Evolutionary conservation across 2,113 vertebrate genomes (phyloP), one percentile per base, ranked within the genome.

Genomic region (Callospermophilus lateralis): DNA sequence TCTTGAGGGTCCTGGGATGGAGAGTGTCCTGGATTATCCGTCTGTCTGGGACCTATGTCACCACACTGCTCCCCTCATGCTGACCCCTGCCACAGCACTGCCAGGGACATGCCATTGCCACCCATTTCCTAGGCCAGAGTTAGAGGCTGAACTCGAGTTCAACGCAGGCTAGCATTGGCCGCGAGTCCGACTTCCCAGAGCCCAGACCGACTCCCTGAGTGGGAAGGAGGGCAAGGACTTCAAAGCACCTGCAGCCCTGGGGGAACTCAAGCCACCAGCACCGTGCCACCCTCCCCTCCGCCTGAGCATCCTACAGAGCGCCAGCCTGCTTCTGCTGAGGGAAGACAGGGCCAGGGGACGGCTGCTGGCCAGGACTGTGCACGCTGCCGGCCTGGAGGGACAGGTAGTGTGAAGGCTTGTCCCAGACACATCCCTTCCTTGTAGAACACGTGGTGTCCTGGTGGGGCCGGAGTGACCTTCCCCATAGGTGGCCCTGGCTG

Each of bases 71-170:
- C 78, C 78, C 45, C n/a, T 70, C 12, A n/a, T 7, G 7, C 84
- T 42, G 67, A 5, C 37, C 11, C 3, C 6, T 1, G 30, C 22
- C 7, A 2, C 8, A 9, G n/a, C 28, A 24, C 48, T 2, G 0
- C 24, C n/a, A 45, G 19, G 48, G 48, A 11, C 48, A 34, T 24
- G 28, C 28, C 28, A 8, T 58, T 22, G 0, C 2, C 17, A 26
- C 84, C 30, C 37, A 20, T 6, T 20, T 26, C 67, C 45, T 39
- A 3, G 1, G 9, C 3, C 30, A 32, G 53, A 70, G 51, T 11
- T 5, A 61, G 30, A 34, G 51, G 87, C 20, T 26, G 16, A 58
- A 8, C 65, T 34, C 28, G 26, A 8, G 24, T 45, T 55, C 77
- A 17, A 5, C 1, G 65, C n/a, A 20, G 6, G n/a, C 55, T 42